Evolutionary conservation across 1,140 invertebrate species (phyloP), one percentile per base, ranked within the genome.

Genomic region (Papilio aristodemus): DNA sequence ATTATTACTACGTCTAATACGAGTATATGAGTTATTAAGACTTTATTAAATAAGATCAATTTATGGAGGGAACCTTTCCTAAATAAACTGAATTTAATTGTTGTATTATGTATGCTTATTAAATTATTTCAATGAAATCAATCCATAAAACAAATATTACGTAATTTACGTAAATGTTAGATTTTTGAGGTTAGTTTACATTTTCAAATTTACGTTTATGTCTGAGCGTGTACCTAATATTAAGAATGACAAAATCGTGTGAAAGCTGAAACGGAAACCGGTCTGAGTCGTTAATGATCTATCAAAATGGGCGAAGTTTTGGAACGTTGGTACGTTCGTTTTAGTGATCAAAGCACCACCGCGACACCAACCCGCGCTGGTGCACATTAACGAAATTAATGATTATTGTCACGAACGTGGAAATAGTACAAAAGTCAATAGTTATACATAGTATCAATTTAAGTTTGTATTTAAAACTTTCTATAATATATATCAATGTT

Each of bases 391-490:
- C 17, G 38, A 62, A 62, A 62, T 62, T 62, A 62, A 62, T 62
- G 59, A 17, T 62, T 62, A 38, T 62, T 62, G 59, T 62, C 36
- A 62, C 59, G 59, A 62, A 62, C 36, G 36, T 38, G 32, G 14
- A 62, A 62, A 62, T 38, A 60, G 27, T 36, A 17, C 38, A 62
- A 62, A 37, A 37, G 58, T 27, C 17, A 62, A 36, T 38, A 19
- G n/a, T n/a, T n/a, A n/a, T n/a, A n/a, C n/a, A n/a, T n/a, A n/a
- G n/a, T n/a, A n/a, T n/a, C n/a, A n/a, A n/a, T n/a, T n/a, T n/a
- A n/a, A n/a, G n/a, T n/a, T n/a, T n/a, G n/a, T n/a, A n/a, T n/a
- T n/a, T n/a, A n/a, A n/a, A n/a, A n/a, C n/a, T n/a, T n/a, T n/a
- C n/a, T n/a, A n/a, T n/a, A 14, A 25, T 13, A 57, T 54, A 6